These are phyloP conservation scores for Heliothis peltigera DNA, from an alignment of 2,888 invertebrate species.

Conservation along the genomic window DNA sequence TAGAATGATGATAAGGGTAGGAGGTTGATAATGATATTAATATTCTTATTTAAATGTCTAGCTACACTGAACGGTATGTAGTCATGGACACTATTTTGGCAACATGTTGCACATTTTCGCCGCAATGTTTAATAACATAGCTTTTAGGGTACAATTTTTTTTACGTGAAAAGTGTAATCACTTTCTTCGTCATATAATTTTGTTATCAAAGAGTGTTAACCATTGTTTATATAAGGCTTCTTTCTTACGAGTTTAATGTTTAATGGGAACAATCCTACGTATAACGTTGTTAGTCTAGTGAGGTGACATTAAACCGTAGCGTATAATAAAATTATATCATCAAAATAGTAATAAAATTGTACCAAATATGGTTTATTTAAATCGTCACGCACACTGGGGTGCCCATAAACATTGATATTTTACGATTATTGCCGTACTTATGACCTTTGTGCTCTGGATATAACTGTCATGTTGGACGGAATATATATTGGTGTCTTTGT, in stretches of 20 bases:
- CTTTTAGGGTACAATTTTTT: not conserved
- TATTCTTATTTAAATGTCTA: not conserved
- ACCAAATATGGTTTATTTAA: constrained; percentile 62
- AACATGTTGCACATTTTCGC: not conserved
- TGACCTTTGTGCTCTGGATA: constrained; percentile 42
- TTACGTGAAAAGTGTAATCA: no score
- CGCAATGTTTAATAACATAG: not conserved
- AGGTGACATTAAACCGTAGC: constrained; percentile 56
- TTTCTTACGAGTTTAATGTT: not conserved
- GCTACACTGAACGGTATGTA: not conserved
- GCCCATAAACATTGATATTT: constrained; percentile 63
- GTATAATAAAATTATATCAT: constrained; percentile 66
- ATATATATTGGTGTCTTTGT: constrained; percentile 3
- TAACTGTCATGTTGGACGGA: constrained; percentile 24
- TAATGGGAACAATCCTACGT: constrained; percentile 18
- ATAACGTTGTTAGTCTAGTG: constrained; percentile 18
- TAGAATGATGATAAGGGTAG: no score
- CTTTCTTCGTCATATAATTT: no score
- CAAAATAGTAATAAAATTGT: constrained; percentile 63
- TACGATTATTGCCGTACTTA: constrained; percentile 60
- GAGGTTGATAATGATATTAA: no score
- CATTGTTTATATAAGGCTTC: no score
- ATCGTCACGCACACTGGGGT: constrained; percentile 67
- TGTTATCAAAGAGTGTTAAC: no score
- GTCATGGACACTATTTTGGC: not conserved